phyloP scores from a whole-genome alignment of 2,113 vertebrate species.

The Salvelinus fontinalis region DNA sequence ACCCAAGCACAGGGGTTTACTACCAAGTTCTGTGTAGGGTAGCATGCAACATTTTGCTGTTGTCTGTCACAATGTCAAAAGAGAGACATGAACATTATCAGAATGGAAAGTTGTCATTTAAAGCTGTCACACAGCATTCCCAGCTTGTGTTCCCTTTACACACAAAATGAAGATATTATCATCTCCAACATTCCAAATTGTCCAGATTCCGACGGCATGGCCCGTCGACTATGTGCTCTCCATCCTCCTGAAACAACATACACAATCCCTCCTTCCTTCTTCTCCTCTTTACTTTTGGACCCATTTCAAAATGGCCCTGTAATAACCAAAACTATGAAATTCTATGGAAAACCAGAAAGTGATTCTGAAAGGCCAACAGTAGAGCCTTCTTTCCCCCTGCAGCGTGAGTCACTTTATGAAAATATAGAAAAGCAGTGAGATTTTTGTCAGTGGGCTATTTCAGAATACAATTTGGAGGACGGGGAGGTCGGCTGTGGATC shows the following conservation, averaged over 20 bases:
- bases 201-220: constrained; percentile 19
- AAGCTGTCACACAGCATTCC: not conserved
- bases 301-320: not conserved
- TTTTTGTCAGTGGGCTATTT: constrained; percentile 18
- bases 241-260: not conserved
- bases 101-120: not conserved
- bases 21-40: not conserved
- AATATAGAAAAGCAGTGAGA: constrained; percentile 16
- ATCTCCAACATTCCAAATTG: constrained; percentile 31
- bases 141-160: not conserved
- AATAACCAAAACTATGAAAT: constrained; percentile 2
- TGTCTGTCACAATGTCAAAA: not conserved
- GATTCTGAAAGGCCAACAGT: constrained; percentile 3
- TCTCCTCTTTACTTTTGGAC: not conserved
- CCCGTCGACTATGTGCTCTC: not conserved
- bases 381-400: not conserved
- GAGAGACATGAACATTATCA: not conserved
- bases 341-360: constrained; percentile 12
- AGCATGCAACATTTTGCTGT: not conserved
- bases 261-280: not conserved
- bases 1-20: constrained; percentile 9
- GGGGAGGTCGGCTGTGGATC: constrained; percentile 31
- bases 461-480: constrained; percentile 14
- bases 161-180: constrained; percentile 6
- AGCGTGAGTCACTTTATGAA: not conserved